Conservation (phyloP, 2,113 vertebrate genomes). For the Halcyon malimbica region DNA sequence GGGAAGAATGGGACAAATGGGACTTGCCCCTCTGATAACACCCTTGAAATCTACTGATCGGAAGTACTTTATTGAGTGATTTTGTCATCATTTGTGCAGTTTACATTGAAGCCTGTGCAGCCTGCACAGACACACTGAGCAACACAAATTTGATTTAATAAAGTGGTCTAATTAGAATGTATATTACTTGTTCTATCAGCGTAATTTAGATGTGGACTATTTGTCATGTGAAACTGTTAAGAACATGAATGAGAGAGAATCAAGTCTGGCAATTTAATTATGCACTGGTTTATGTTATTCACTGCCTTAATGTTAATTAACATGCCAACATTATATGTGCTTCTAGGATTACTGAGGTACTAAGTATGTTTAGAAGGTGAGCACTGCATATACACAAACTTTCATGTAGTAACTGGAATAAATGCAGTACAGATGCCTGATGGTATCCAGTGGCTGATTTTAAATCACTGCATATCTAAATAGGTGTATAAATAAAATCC, state of each 20-base stretch:
- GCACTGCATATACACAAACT: not conserved
- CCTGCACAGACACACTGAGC: not conserved
- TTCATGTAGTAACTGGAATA: not conserved
- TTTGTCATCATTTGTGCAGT: not conserved
- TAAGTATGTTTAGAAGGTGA: not conserved
- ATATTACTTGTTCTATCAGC: not conserved
- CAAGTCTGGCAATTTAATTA: slow-evolving; percentile 1
- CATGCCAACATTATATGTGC: not conserved
- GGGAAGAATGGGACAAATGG: not conserved
- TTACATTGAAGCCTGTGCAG: not conserved
- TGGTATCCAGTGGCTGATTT: not conserved
- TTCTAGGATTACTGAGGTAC: not conserved
- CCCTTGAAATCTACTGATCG: not conserved
- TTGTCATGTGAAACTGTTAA: not conserved
- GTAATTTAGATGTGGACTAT: not conserved
- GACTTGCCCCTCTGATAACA: not conserved
- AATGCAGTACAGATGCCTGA: not conserved
- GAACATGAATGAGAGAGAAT: slow-evolving; percentile 23
- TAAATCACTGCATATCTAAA: not conserved
- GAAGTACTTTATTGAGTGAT: not conserved
- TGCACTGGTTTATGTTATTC: not conserved
- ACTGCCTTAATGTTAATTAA: slow-evolving; percentile 11
- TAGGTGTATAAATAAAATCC: not conserved
- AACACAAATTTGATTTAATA: not conserved
- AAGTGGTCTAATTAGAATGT: not conserved